Evolutionary conservation across 2,797 vertebrate genomes (phyloP).

Genomic region (Trichosurus vulpecula): DNA sequence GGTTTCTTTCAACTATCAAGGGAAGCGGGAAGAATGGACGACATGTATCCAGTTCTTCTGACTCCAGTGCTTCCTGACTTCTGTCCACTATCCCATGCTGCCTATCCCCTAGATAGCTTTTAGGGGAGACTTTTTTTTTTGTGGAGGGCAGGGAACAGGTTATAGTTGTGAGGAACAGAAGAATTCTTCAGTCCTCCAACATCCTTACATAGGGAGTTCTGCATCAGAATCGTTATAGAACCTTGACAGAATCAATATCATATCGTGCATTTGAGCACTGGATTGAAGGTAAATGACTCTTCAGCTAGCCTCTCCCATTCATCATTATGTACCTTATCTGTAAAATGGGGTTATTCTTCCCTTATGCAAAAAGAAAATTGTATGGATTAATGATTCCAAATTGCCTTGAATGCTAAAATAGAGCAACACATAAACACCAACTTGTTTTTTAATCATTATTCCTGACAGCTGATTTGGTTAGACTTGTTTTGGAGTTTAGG

Average conservation of each 20-base stretch:
- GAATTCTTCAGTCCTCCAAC: background rate
- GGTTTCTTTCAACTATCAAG: background rate
- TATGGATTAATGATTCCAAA: conserved; percentile 9
- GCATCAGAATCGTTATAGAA: background rate
- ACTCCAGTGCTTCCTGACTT: background rate
- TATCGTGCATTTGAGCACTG: background rate
- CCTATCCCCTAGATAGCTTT: background rate
- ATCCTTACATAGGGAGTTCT: background rate
- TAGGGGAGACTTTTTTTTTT: background rate
- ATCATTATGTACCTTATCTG: background rate
- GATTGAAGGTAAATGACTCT: background rate
- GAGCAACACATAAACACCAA: background rate
- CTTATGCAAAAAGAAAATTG: background rate
- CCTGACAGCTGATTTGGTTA: conserved; percentile 39
- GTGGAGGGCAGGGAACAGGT: background rate
- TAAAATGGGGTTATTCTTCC: conserved; percentile 1
- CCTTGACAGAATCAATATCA: background rate
- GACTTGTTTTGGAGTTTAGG: conserved; percentile 55
- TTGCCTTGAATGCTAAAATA: background rate
- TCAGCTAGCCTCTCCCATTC: background rate
- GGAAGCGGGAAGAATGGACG: background rate
- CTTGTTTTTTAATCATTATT: conserved; percentile 29
- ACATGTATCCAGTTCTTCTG: background rate
- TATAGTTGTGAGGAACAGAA: background rate
- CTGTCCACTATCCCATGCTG: background rate